phyloP scores from a whole-genome alignment of 2,797 vertebrate genomes.

The Danio jaintianensis region DNA sequence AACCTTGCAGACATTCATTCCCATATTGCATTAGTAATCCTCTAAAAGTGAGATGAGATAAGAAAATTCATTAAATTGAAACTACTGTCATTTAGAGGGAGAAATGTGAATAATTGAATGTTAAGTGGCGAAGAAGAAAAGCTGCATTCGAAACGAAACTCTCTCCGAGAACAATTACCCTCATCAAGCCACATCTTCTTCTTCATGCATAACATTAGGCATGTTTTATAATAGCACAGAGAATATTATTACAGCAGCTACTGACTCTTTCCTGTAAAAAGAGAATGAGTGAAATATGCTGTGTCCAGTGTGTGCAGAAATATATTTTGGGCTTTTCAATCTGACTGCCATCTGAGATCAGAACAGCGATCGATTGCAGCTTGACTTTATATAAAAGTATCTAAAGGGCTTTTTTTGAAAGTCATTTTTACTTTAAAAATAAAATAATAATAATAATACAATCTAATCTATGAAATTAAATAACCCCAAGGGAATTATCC shows the following conservation, averaged over 20 bases:
- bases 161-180: conserved; percentile 43
- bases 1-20: not conserved
- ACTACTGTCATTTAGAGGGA: conserved; percentile 26
- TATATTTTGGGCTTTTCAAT: conserved; percentile 1
- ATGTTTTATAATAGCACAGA: conserved; percentile 67
- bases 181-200: conserved; percentile 68
- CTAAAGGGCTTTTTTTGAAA: not conserved
- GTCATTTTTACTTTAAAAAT: conserved; percentile 4
- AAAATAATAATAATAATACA: not conserved
- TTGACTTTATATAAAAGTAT: not conserved
- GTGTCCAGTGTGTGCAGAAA: not conserved
- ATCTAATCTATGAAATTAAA: conserved; percentile 8
- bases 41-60: conserved; percentile 17
- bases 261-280: conserved; percentile 53
- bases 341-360: not conserved
- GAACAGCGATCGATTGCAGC: not conserved
- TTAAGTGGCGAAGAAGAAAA: conserved; percentile 33
- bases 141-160: conserved; percentile 28
- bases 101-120: conserved; percentile 32
- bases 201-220: conserved; percentile 74
- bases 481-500: not conserved
- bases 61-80: conserved; percentile 19
- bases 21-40: conserved; percentile 3
- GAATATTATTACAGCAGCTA: conserved; percentile 68
- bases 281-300: not conserved